Evolutionary conservation across 2,113 vertebrate genomes (phyloP).

Genomic region (Corapipo altera): DNA sequence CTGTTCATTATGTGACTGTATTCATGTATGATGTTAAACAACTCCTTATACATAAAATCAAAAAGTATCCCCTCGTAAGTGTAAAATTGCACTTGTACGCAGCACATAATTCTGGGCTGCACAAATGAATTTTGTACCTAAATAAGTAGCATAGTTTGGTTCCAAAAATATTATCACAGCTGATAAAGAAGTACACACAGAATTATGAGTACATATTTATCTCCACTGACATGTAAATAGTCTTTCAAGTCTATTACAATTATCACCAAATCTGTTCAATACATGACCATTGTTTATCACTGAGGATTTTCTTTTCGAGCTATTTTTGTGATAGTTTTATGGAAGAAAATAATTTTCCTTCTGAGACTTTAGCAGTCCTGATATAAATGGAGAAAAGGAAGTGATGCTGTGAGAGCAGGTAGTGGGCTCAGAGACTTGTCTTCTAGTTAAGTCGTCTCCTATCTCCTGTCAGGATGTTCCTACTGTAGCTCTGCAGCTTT

Average conservation of each 20-base stretch:
- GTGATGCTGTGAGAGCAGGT: neutral
- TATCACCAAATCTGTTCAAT: neutral
- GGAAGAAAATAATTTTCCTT: neutral
- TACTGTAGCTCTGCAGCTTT: neutral
- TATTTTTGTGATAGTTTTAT: neutral
- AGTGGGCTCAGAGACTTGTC: neutral
- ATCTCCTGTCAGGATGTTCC: neutral
- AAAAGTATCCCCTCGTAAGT: neutral
- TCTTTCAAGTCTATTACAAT: neutral
- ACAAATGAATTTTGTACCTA: neutral
- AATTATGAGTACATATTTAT: neutral
- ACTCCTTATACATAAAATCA: neutral
- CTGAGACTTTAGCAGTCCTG: neutral
- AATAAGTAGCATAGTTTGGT: neutral
- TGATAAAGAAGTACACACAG: neutral
- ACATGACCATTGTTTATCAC: neutral
- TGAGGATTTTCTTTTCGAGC: neutral
- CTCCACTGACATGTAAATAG: neutral
- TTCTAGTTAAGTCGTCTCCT: neutral
- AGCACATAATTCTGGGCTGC: neutral
- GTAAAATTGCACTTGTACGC: neutral
- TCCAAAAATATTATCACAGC: neutral
- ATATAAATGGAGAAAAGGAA: neutral
- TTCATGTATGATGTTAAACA: neutral
- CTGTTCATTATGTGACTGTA: neutral